Percentiles rank a stretch among this genome's conserved stretches.
phyloP scores from a whole-genome alignment of 1,140 invertebrate species.

The Conus betulinus region DNA sequence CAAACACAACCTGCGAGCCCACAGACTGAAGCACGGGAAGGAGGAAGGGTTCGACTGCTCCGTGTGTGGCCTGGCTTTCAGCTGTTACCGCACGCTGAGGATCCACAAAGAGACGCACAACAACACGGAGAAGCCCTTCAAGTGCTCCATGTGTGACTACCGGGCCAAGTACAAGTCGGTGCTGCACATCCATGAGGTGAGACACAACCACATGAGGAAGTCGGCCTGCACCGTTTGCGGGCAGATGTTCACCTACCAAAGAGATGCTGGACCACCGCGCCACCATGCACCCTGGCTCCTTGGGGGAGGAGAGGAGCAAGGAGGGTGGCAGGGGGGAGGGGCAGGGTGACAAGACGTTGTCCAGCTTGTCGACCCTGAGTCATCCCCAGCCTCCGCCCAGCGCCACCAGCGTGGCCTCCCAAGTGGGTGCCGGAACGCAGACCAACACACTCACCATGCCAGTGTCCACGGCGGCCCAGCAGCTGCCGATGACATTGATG shows the following conservation, averaged over 20 bases:
- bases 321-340: background rate
- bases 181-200: conserved; percentile 38
- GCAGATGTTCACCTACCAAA: conserved; percentile 34
- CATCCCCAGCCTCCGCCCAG: conserved; percentile 22
- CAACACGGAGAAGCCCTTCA: conserved; percentile 35
- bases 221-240: conserved; percentile 16
- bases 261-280: conserved; percentile 45
- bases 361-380: background rate
- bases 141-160: conserved; percentile 32
- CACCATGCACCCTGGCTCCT: conserved; percentile 38
- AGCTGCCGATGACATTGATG: background rate
- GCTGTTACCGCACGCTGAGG: conserved; percentile 24
- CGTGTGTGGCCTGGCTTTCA: conserved; percentile 33
- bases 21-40: conserved; percentile 46
- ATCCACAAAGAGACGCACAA: conserved; percentile 35
- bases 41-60: conserved; percentile 47
- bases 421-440: conserved; percentile 10
- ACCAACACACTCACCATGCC: conserved; percentile 21
- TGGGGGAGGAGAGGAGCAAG: background rate
- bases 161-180: conserved; percentile 38
- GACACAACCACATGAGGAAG: conserved; percentile 40
- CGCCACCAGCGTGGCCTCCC: background rate
- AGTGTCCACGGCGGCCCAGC: too few relatives aligned
- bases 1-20: conserved; percentile 45
- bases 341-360: conserved; percentile 22